Evolutionary conservation across 2,797 vertebrate genomes (phyloP), one percentile per base, ranked within the genome.

Genomic region (Clarias fuscus): DNA sequence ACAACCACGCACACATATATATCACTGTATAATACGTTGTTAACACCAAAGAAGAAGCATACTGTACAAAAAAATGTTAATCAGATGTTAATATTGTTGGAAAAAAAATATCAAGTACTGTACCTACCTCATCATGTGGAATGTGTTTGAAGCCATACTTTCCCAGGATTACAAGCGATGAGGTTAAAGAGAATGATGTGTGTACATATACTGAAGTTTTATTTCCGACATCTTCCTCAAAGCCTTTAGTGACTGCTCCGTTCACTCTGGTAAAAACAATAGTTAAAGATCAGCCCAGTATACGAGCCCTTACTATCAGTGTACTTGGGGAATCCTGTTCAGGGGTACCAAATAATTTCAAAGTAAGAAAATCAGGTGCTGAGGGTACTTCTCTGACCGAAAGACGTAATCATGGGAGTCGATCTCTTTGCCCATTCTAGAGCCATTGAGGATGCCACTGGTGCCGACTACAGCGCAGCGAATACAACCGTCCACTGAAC

Each of bases 141-240:
- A 93, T 92, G 0, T 48, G 88, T 14, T 6, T 90, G 92, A 96
- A 97, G 11, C 97, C 96, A n/a, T 90, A 91, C 3, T 88, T 81
- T 68, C 27, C 13, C 8, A 86, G 73, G 0, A 14, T 0, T 0
- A 77, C 3, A 0, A 89, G 40, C 0, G 94, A 95, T 6, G 89
- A 0, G 15, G 90, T 88, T 91, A 98, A 89, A 80, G 97, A 96
- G 91, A 71, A 93, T 13, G 96, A 94, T 0, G 97, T 97, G 91
- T 98, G 97, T 82, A 98, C 94, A 2, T 97, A 98, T 80, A 98
- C 97, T 0, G 96, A 96, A 0, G 97, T 98, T 91, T 91, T 96
- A 11, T 92, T 95, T 15, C 97, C 97, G 17, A 98, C 96, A 4
- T 97, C 97, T 24, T 95, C 93, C 84, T 99, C 96, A 0, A 92